Conservation (phyloP, 2,888 invertebrate species). For the Augiades crinisus region DNA sequence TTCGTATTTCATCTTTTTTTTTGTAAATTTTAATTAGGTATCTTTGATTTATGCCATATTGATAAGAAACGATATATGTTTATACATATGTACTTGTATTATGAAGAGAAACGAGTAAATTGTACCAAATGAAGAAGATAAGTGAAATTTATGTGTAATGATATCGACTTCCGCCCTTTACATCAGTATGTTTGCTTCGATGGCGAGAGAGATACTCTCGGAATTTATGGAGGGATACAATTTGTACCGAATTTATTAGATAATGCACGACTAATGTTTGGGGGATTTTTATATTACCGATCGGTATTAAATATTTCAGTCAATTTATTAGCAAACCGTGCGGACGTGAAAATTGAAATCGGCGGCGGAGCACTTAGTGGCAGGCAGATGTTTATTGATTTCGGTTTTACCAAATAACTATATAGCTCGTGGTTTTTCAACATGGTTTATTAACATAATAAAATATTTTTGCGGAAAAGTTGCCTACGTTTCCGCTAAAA, state of each 20-base stretch:
- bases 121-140: conserved; percentile 65
- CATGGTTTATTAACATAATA: background rate
- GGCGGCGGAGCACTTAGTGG: conserved; percentile 16
- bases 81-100: too few relatives aligned
- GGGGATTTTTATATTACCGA: conserved; percentile 22
- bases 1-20: background rate
- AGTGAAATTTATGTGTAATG: conserved; percentile 72
- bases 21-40: too few relatives aligned
- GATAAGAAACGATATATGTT: conserved; percentile 1
- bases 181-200: conserved; percentile 67
- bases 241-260: conserved; percentile 26
- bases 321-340: conserved; percentile 13
- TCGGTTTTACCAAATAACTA: conserved; percentile 9
- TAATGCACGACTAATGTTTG: conserved; percentile 20
- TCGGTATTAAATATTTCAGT: conserved; percentile 15
- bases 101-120: conserved; percentile 47
- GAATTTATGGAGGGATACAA: conserved; percentile 29
- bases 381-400: conserved; percentile 17
- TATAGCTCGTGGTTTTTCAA: conserved; percentile 9
- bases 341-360: conserved; percentile 7
- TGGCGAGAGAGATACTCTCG: conserved; percentile 50
- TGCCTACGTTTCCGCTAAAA: too few relatives aligned
- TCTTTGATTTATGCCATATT: background rate
- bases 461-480: too few relatives aligned
- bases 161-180: conserved; percentile 67